These are phyloP conservation scores for Teleiodes luculella DNA, from an alignment of 2,888 invertebrate genomes.

Conservation along the genomic window DNA sequence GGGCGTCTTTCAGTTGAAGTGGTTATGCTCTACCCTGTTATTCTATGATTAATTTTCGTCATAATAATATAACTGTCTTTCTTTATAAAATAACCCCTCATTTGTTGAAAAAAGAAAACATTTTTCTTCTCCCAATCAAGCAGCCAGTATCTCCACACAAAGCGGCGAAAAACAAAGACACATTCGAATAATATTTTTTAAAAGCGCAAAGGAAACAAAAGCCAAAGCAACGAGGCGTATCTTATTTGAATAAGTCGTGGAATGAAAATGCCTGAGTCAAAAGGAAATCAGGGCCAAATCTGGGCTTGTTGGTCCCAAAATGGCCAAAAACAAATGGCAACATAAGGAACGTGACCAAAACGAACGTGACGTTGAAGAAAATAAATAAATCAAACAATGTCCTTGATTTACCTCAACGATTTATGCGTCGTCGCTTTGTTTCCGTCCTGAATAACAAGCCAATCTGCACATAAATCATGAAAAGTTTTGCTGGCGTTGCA, in stretches of 20 bases:
- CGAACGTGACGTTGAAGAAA: not conserved
- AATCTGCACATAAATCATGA: constrained; percentile 1
- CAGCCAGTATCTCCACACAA: constrained; percentile 16
- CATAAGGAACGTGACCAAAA: not conserved
- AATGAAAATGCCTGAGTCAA: constrained; percentile 19
- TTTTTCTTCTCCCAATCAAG: constrained; percentile 11
- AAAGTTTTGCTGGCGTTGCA: not conserved
- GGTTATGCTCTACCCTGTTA: too few species aligned
- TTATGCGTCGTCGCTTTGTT: not conserved
- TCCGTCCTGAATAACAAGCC: not conserved
- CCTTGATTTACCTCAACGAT: not conserved
- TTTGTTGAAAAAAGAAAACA: not conserved
- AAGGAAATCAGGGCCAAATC: constrained; percentile 7
- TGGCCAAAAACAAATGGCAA: not conserved
- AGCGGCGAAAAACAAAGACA: constrained; percentile 24
- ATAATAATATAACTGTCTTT: too few species aligned
- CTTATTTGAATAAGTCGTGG: constrained; percentile 32
- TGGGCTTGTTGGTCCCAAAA: not conserved
- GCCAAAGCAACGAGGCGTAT: constrained; percentile 24
- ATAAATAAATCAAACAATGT: not conserved
- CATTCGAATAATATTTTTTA: constrained; percentile 29
- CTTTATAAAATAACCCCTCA: too few species aligned
- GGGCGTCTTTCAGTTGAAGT: too few species aligned
- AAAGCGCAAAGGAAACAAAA: constrained; percentile 29
- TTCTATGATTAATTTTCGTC: too few species aligned